Conservation (phyloP, 2,797 vertebrate genomes). For the Geotria australis region DNA sequence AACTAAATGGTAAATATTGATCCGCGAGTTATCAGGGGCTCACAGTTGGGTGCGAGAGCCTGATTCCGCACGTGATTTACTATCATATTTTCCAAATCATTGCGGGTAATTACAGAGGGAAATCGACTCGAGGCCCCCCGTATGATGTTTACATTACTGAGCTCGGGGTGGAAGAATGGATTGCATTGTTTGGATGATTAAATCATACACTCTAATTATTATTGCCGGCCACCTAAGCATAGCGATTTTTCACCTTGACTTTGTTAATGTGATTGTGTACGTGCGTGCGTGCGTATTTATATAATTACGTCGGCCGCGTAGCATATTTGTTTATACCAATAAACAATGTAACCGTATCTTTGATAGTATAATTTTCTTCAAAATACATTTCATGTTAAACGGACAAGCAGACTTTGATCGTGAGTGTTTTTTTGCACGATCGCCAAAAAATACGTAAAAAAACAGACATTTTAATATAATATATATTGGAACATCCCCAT, state of each 20-base stretch:
- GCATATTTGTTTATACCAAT: not conserved
- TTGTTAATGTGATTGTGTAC: too few relatives aligned
- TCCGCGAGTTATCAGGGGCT: slow-evolving; percentile 90
- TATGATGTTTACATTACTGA: too few relatives aligned
- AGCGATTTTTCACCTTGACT: too few relatives aligned
- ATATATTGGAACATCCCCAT: too few relatives aligned
- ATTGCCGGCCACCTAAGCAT: not conserved
- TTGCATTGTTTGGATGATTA: not conserved
- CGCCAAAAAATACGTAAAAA: too few relatives aligned
- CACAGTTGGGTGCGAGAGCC: slow-evolving; percentile 73
- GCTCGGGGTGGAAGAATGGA: not conserved
- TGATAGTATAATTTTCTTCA: too few relatives aligned
- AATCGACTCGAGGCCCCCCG: slow-evolving; percentile 41
- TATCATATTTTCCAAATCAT: slow-evolving; percentile 99
- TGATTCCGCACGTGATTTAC: slow-evolving; percentile 96
- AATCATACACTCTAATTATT: not conserved
- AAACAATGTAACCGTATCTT: too few relatives aligned
- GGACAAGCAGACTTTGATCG: too few relatives aligned
- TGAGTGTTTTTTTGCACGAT: too few relatives aligned
- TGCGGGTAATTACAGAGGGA: slow-evolving; percentile 85
- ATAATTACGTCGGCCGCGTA: slow-evolving; percentile 39
- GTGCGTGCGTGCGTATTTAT: slow-evolving; percentile 50
- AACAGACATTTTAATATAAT: too few relatives aligned
- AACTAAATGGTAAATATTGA: slow-evolving; percentile 99
- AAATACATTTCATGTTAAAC: too few relatives aligned